Evolutionary conservation across 2,797 vertebrate genomes (phyloP).

Genomic region (Crenichthys baileyi): DNA sequence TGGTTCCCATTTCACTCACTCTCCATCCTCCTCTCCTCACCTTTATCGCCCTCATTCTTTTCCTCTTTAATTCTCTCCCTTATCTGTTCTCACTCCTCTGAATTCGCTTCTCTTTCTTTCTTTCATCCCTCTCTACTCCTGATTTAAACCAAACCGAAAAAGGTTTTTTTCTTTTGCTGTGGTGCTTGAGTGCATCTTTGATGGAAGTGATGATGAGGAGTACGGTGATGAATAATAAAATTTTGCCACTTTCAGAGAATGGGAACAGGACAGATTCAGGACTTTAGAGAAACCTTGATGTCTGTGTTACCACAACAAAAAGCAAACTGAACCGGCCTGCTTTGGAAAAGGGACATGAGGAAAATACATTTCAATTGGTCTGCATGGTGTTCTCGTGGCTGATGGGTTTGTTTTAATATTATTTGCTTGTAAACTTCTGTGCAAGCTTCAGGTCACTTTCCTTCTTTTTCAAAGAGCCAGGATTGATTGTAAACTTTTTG

Average conservation of each 20-base stretch:
- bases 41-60: conserved; percentile 17
- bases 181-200: conserved; percentile 60
- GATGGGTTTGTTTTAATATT: neutral
- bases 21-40: conserved; percentile 23
- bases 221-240: conserved; percentile 44
- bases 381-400: neutral
- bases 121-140: neutral
- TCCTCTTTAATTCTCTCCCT: conserved; percentile 22
- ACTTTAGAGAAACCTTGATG: conserved; percentile 44
- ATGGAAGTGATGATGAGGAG: conserved; percentile 57
- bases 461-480: no score
- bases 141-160: conserved; percentile 43
- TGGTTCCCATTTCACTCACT: conserved; percentile 37
- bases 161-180: conserved; percentile 40
- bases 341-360: conserved; percentile 4
- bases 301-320: conserved; percentile 28
- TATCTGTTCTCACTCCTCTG: conserved; percentile 34
- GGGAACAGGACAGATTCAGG: conserved; percentile 6
- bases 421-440: no score
- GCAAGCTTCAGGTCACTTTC: no score
- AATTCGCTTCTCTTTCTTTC: conserved; percentile 4
- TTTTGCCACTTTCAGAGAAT: conserved; percentile 16
- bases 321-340: conserved; percentile 1
- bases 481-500: neutral
- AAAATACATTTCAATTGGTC: neutral